phyloP scores from a whole-genome alignment of 2,797 vertebrate species.

The Urocyon cinereoargenteus region DNA sequence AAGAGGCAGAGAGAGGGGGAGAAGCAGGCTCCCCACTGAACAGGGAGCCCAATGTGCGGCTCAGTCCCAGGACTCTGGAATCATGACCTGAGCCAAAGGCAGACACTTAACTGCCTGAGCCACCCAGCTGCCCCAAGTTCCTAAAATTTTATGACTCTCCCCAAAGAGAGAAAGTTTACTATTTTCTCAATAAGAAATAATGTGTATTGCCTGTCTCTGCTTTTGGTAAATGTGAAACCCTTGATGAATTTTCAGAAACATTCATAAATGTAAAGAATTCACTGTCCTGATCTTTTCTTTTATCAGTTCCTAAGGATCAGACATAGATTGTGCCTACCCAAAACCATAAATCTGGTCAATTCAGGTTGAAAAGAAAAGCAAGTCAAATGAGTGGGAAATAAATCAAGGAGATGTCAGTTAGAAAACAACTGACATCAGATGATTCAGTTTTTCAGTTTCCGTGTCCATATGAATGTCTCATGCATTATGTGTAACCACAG shows the following conservation, averaged over 20 bases:
- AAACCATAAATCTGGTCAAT: slow-evolving; percentile 55
- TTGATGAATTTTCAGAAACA: slow-evolving; percentile 70
- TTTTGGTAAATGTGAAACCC: slow-evolving; percentile 51
- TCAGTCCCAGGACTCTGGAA: no score
- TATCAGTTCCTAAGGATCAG: background rate
- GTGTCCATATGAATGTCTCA: background rate
- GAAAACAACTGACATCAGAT: background rate
- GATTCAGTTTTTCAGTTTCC: slow-evolving; percentile 42
- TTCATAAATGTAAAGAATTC: slow-evolving; percentile 42
- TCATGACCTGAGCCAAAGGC: no score
- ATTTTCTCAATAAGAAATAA: slow-evolving; percentile 61
- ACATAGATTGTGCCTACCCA: background rate
- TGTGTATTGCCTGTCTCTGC: background rate
- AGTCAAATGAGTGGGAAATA: slow-evolving; percentile 56
- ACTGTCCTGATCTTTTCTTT: background rate
- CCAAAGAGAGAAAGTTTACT: slow-evolving; percentile 51
- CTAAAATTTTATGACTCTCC: slow-evolving; percentile 61
- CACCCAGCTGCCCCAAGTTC: background rate
- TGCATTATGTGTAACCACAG: background rate
- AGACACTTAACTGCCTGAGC: no score
- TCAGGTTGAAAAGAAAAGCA: slow-evolving; percentile 64
- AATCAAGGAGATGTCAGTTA: slow-evolving; percentile 49
- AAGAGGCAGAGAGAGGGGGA: no score
- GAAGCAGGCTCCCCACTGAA: no score
- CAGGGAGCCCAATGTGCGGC: no score